Evolutionary conservation across 2,888 invertebrate species (phyloP).

Genomic region (Drosophila atripex): DNA sequence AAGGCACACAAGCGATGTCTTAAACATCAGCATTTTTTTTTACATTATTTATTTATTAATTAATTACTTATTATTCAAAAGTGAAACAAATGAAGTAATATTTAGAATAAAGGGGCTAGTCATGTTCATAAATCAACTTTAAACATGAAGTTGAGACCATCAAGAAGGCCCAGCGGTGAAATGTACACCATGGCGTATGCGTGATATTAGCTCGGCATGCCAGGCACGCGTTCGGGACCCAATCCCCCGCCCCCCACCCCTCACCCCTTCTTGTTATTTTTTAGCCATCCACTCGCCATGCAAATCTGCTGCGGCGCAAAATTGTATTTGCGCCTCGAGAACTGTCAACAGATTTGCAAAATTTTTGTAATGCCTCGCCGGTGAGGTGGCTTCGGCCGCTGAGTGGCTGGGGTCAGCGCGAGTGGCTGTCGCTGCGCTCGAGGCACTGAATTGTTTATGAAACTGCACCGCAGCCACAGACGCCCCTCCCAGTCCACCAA

Average conservation of each 20-base stretch:
- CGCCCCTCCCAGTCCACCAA: too few relatives aligned
- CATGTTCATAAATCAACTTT: too few relatives aligned
- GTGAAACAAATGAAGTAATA: not conserved
- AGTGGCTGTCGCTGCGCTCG: slow-evolving; percentile 27
- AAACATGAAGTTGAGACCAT: too few relatives aligned
- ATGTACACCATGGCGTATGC: too few relatives aligned
- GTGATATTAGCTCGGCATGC: too few relatives aligned
- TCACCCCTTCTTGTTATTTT: too few relatives aligned
- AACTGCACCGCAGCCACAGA: slow-evolving; percentile 13
- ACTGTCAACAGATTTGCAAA: slow-evolving; percentile 68
- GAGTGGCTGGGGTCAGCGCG: slow-evolving; percentile 19
- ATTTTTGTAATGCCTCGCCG: slow-evolving; percentile 8
- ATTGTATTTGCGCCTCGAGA: slow-evolving; percentile 40
- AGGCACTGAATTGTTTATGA: slow-evolving; percentile 38
- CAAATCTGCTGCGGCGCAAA: slow-evolving; percentile 13
- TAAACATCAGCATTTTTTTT: not conserved
- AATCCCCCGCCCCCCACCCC: not conserved
- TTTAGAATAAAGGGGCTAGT: too few relatives aligned
- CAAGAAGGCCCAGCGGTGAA: too few relatives aligned
- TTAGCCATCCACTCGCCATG: not conserved
- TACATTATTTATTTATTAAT: not conserved
- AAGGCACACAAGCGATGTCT: too few relatives aligned
- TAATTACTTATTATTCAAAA: not conserved
- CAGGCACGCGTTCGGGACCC: not conserved
- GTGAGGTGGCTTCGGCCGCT: too few relatives aligned